phyloP scores from a whole-genome alignment of 2,113 vertebrate genomes.

The Barnardius zonarius region DNA sequence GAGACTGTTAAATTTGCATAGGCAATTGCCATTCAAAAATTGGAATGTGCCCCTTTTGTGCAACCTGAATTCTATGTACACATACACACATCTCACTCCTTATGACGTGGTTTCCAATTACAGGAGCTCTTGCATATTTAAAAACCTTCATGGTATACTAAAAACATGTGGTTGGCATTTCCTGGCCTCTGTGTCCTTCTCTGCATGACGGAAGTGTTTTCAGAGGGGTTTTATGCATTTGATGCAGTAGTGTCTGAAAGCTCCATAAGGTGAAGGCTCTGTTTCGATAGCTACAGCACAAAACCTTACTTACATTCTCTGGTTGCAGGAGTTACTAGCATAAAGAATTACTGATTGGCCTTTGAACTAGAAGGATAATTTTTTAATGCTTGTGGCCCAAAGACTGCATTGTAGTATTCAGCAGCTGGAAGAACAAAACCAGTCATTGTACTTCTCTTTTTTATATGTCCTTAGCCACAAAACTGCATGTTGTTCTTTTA shows the following conservation, averaged over 20 bases:
- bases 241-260: not conserved
- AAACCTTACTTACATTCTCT: not conserved
- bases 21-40: not conserved
- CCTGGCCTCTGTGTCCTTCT: not conserved
- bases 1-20: not conserved
- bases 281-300: not conserved
- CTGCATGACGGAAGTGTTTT: not conserved
- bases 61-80: not conserved
- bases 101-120: not conserved
- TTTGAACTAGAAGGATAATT: not conserved
- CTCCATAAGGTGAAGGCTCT: not conserved
- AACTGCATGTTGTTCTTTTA: not conserved
- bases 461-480: not conserved
- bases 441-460: not conserved
- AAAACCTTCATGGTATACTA: not conserved
- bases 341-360: not conserved
- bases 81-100: rapidly evolving
- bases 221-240: not conserved
- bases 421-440: not conserved
- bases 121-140: not conserved
- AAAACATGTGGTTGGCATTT: not conserved
- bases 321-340: not conserved
- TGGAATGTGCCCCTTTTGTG: not conserved
- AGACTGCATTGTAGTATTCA: not conserved
- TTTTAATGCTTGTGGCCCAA: not conserved